phyloP scores from a whole-genome alignment of 2,797 vertebrate genomes.

The Garrulus glandarius region DNA sequence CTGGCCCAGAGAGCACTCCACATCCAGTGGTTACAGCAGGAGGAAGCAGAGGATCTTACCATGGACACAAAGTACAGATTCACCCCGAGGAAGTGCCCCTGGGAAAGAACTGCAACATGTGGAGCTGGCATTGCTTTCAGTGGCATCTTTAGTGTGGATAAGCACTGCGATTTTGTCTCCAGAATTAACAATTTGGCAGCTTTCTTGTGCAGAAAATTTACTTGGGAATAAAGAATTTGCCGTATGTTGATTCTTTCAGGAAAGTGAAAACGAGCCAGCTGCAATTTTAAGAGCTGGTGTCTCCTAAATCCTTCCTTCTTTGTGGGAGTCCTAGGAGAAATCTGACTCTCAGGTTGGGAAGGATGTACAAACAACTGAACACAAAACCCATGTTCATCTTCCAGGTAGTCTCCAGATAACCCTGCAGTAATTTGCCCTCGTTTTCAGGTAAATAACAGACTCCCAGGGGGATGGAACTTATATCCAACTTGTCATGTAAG shows the following conservation, averaged over 20 bases:
- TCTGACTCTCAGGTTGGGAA: background rate
- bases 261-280: slow-evolving; percentile 19
- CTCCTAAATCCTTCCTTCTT: background rate
- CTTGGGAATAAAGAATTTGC: background rate
- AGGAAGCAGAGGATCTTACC: background rate
- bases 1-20: background rate
- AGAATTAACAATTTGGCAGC: background rate
- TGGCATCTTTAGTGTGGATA: background rate
- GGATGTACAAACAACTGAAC: background rate
- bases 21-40: background rate
- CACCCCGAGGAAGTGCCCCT: background rate
- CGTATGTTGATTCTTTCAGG: background rate
- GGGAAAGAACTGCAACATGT: background rate
- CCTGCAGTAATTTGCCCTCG: slow-evolving; percentile 40
- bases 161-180: background rate
- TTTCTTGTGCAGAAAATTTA: background rate
- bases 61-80: background rate
- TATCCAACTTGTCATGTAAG: slow-evolving; percentile 60
- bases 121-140: background rate
- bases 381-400: slow-evolving; percentile 16
- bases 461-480: slow-evolving; percentile 26
- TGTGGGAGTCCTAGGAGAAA: background rate
- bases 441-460: slow-evolving; percentile 42
- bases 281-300: background rate
- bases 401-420: slow-evolving; percentile 1